phyloP scores from a whole-genome alignment of 2,113 vertebrate species.

The Neotoma lepida region DNA sequence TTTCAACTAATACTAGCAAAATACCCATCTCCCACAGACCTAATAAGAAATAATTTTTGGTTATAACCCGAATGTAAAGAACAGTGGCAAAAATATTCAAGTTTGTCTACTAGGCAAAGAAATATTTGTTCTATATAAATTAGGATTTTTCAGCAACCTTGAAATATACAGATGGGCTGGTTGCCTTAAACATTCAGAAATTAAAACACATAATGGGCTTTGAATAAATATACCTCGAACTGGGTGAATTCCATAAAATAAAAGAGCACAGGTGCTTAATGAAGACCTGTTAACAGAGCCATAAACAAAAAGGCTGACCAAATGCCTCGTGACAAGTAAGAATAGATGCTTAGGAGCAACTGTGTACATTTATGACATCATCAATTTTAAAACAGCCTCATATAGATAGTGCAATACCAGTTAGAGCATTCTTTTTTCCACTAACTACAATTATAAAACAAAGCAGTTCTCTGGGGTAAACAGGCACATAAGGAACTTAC shows the following conservation, averaged over 20 bases:
- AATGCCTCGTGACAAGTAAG: conserved; percentile 53
- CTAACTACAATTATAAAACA: conserved; percentile 58
- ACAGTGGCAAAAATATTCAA: conserved; percentile 43
- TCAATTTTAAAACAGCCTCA: conserved; percentile 38
- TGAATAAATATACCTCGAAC: conserved; percentile 38
- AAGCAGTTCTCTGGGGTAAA: conserved; percentile 42
- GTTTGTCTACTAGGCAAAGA: conserved; percentile 18
- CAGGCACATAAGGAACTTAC: neutral
- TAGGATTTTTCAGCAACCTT: conserved; percentile 53
- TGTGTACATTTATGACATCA: conserved; percentile 21
- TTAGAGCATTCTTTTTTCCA: neutral
- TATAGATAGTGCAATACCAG: conserved; percentile 7
- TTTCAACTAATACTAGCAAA: conserved; percentile 54
- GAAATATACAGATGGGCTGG: conserved; percentile 45
- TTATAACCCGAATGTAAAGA: conserved; percentile 51
- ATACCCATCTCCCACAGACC: neutral
- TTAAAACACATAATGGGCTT: neutral
- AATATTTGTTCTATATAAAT: conserved; percentile 12
- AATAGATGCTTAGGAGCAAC: neutral
- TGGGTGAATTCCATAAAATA: conserved; percentile 36
- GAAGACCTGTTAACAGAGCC: conserved; percentile 36
- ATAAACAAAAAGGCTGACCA: conserved; percentile 58
- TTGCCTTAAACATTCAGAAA: conserved; percentile 58
- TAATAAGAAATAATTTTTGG: conserved; percentile 50
- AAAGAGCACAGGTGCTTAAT: conserved; percentile 41